A percentile compares a stretch with the other conserved stretches of the same genome.
phyloP scores from a whole-genome alignment of 2,797 vertebrate genomes.

The Acrocephalus scirpaceus region DNA sequence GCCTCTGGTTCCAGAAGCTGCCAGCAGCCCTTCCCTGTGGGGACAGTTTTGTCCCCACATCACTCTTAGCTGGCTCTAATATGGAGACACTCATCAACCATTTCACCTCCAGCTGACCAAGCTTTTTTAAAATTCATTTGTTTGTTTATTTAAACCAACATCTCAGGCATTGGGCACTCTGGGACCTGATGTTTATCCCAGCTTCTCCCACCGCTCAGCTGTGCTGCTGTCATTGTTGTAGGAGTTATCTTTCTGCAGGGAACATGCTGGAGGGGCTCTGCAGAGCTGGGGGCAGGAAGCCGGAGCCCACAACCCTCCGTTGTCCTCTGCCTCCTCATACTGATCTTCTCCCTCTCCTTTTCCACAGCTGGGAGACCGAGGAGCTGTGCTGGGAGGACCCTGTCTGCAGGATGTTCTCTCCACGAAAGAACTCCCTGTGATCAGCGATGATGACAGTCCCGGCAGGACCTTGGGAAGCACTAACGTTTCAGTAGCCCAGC shows the following conservation, averaged over 20 bases:
- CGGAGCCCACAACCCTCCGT: not conserved
- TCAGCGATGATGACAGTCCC: conserved; percentile 74
- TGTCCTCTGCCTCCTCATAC: not conserved
- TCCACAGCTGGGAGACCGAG: conserved; percentile 45
- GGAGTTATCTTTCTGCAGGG: fast-evolving
- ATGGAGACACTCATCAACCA: not conserved
- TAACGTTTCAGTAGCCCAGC: conserved; percentile 66
- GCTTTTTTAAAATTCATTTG: not conserved
- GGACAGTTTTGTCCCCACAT: not conserved
- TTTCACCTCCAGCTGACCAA: not conserved
- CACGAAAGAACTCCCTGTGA: conserved; percentile 78
- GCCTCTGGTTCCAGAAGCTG: not conserved
- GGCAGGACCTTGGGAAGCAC: not conserved
- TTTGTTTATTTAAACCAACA: not conserved
- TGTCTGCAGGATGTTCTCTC: conserved; percentile 76
- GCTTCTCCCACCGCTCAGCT: not conserved
- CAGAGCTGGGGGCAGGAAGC: fast-evolving
- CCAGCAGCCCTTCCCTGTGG: not conserved
- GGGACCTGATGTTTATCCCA: not conserved
- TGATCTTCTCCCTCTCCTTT: not conserved
- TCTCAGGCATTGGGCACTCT: not conserved
- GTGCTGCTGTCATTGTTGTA: fast-evolving
- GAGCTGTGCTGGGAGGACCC: conserved; percentile 39
- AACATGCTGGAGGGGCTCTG: not conserved
- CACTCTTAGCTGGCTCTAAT: fast-evolving